Base-by-base conservation (phyloP, 2,797 vertebrate genomes). In the Eleutherodactylus coqui region DNA sequence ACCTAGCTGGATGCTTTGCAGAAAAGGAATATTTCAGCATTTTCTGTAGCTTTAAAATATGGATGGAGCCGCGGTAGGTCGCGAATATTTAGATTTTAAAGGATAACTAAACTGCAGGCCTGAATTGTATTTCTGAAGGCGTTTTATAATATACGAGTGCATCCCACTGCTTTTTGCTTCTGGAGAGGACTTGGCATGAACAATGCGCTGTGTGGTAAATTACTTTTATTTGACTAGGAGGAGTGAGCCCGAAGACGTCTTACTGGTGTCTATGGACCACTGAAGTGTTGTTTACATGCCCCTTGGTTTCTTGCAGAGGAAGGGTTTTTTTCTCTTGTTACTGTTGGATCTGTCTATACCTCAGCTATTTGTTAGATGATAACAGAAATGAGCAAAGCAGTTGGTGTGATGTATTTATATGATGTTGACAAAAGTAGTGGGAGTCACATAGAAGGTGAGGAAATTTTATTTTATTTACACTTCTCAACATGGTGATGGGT, bases 31-130 rank as follows among this genome's bases (percentile, higher is more conserved):
- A 79, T 84, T 84, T 67, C 76, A 27, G n/a, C 55, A 45, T 75
- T 84, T 73, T 75, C 43, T 87, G 76, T 45, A 8, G 60, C 53
- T 79, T 84, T 87, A 87, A 87, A 87, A 87, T 87, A 84, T 87
- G 86, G 73, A 79, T 87, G 76, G 49, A 75, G 76, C 67, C 43
- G 32, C 51, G 78, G 67, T 80, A 75, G 67, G 76, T 79, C 21
- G 51, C 19, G 34, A 73, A 84, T 70, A 87, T 75, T 79, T 87
- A 72, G 67, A 80, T 84, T 75, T 43, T 73, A 75, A 80, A 80
- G 80, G 75, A 70, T 49, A 85, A 17, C 70, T 79, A 76, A 86
- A 67, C 69, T 53, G 53, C 72, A 49, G 62, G 73, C 43, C 73
- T 24, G 43, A 19, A 24, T 38, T 75, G 29, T 58, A 67, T 76